Conservation (phyloP, 2,888 invertebrate species). For the Drosophila mimetica region DNA sequence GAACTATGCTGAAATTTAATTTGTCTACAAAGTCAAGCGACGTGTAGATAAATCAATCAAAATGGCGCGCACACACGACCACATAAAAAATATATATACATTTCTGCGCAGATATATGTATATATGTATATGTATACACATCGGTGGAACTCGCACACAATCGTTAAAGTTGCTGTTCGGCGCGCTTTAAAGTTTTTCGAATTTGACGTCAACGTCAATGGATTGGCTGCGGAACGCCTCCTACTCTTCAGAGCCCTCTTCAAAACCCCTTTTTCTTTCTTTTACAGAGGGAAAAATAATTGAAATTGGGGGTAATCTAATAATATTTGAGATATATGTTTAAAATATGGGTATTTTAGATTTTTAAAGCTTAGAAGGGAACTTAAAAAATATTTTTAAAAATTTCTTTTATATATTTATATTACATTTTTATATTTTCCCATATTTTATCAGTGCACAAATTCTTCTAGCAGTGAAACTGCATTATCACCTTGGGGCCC, state of each 20-base stretch:
- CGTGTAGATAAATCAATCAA: conserved; percentile 73
- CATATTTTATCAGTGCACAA: conserved; percentile 8
- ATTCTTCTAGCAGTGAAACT: conserved; percentile 51
- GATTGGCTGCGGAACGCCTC: conserved; percentile 45
- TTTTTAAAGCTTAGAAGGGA: no score
- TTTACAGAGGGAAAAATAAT: conserved; percentile 30
- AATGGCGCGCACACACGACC: conserved; percentile 47
- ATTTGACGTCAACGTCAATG: conserved; percentile 54
- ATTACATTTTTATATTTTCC: no score
- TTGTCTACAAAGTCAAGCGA: conserved; percentile 76
- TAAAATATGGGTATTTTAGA: no score
- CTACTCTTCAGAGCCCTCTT: conserved; percentile 41
- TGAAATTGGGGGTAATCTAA: background rate
- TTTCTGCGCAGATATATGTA: no score
- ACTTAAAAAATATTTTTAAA: no score
- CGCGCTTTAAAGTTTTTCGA: conserved; percentile 64
- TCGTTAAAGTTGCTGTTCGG: conserved; percentile 51
- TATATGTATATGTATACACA: conserved; percentile 9
- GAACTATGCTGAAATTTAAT: conserved; percentile 66
- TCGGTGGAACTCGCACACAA: conserved; percentile 33
- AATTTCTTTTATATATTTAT: background rate
- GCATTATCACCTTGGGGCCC: conserved; percentile 71
- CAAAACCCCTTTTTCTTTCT: conserved; percentile 38
- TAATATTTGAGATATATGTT: no score
- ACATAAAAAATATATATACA: conserved; percentile 11